phyloP scores from a whole-genome alignment of 2,888 invertebrate genomes.

The Hylaea fasciaria region DNA sequence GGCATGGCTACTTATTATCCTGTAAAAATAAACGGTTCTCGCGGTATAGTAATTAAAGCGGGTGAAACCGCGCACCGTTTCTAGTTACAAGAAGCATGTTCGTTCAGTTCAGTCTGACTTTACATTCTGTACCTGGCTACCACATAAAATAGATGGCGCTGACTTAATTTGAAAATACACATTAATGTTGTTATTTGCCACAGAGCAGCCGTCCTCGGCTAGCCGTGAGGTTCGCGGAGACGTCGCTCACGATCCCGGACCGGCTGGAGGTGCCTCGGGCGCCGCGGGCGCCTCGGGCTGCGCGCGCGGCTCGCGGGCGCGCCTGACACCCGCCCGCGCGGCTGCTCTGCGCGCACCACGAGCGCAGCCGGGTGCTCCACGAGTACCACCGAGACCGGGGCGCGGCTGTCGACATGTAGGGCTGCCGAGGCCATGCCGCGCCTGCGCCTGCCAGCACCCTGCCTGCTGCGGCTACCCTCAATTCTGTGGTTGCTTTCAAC shows the following conservation, averaged over 20 bases:
- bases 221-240: slow-evolving; percentile 75
- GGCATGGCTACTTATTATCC: too few species aligned
- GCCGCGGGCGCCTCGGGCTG: slow-evolving; percentile 47
- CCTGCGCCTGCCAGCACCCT: neutral
- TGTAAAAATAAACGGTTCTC: too few species aligned
- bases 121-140: too few species aligned
- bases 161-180: neutral
- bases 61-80: too few species aligned
- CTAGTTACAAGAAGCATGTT: too few species aligned
- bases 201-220: slow-evolving; percentile 62
- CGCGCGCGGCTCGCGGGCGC: slow-evolving; percentile 59
- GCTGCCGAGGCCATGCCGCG: neutral
- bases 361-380: slow-evolving; percentile 69
- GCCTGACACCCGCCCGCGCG: slow-evolving; percentile 77
- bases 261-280: slow-evolving; percentile 50
- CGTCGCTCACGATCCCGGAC: slow-evolving; percentile 62
- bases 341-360: slow-evolving; percentile 69
- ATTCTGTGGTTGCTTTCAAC: neutral
- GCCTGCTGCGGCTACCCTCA: neutral
- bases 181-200: neutral
- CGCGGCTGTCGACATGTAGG: slow-evolving; percentile 25
- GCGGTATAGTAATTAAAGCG: too few species aligned
- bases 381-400: slow-evolving; percentile 56
- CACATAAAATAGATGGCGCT: too few species aligned
- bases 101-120: too few species aligned